These are phyloP conservation scores for Mythimna loreyi DNA, from an alignment of 2,888 invertebrate genomes.

Conservation along the genomic window DNA sequence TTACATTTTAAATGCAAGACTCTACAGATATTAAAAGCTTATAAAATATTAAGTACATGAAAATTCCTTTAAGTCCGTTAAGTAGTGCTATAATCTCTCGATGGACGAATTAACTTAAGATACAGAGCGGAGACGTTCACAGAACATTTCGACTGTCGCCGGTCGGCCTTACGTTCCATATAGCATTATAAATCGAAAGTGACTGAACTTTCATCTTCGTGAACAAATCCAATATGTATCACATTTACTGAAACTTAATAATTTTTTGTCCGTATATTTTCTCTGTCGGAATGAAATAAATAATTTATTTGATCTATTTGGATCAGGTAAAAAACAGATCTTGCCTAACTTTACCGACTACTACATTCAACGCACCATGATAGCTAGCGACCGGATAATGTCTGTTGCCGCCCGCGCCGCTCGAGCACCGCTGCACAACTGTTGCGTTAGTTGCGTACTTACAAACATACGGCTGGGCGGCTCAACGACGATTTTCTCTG, in stretches of 20 bases:
- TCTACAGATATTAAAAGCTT: constrained; percentile 78
- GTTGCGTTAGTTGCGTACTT: constrained; percentile 8
- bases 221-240: constrained; percentile 34
- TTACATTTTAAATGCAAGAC: constrained; percentile 81
- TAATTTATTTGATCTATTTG: constrained; percentile 34
- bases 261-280: constrained; percentile 11
- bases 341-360: constrained; percentile 30
- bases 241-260: constrained; percentile 29
- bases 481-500: constrained; percentile 4
- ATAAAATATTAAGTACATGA: constrained; percentile 88
- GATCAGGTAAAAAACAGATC: constrained; percentile 42
- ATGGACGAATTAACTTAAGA: constrained; percentile 81
- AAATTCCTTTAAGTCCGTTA: constrained; percentile 81
- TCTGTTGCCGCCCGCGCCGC: constrained; percentile 5
- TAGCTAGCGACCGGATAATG: constrained; percentile 37
- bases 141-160: constrained; percentile 59
- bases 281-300: constrained; percentile 22
- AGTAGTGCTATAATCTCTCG: constrained; percentile 81
- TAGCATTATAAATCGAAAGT: constrained; percentile 30
- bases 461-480: constrained; percentile 16
- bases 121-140: constrained; percentile 56
- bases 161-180: constrained; percentile 16
- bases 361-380: constrained; percentile 48
- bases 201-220: not conserved
- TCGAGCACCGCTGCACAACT: constrained; percentile 18